These are phyloP conservation scores for Miichthys miiuy DNA, from an alignment of 2,797 vertebrate genomes.

Conservation along the genomic window DNA sequence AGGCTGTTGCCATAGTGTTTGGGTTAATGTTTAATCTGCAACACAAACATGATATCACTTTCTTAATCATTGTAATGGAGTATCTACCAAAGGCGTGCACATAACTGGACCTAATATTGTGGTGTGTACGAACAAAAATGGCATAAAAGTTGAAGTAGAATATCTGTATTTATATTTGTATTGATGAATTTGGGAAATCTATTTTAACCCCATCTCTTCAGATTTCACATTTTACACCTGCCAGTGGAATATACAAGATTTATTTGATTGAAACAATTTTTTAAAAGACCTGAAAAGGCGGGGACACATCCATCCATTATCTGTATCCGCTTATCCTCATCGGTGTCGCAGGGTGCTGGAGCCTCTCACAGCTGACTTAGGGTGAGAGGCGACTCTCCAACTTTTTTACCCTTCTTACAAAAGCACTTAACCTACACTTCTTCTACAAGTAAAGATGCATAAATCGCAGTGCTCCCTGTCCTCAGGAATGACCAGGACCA, in stretches of 20 bases:
- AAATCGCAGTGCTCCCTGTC: background rate
- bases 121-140: background rate
- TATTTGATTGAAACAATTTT: constrained; percentile 17
- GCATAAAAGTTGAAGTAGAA: background rate
- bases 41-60: background rate
- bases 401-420: background rate
- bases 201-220: background rate
- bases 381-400: no score
- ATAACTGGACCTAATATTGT: background rate
- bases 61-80: background rate
- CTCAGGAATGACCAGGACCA: constrained; percentile 34
- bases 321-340: no score
- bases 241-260: background rate
- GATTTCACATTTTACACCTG: background rate
- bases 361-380: no score
- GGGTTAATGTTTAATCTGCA: constrained; percentile 25
- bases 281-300: no score
- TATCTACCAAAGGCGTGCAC: background rate
- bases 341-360: no score
- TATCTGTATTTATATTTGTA: background rate
- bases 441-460: constrained; percentile 22
- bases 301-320: no score
- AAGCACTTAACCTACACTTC: background rate
- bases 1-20: constrained; percentile 11
- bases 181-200: constrained; percentile 1